Evolutionary conservation across 2,888 invertebrate species (phyloP), one percentile per base, ranked within the genome.

Genomic region (Nemotelus nigrinus): DNA sequence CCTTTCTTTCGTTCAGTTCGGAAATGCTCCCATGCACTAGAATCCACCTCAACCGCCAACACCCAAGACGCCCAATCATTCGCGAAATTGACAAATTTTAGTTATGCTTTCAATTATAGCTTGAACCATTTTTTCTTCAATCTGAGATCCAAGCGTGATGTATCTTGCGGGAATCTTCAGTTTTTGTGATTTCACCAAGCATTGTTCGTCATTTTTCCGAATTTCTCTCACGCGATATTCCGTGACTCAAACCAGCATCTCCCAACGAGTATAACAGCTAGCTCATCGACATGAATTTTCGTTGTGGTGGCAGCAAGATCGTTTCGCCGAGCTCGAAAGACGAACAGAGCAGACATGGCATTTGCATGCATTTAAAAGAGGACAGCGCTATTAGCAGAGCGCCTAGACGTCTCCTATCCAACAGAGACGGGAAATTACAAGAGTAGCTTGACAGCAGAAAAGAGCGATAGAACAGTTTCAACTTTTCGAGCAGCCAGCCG

Each of bases 401-500:
- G 74, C 25, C 48, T 60, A 74, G 39, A 50, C 25, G 63, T 39
- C 72, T 47, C 58, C 48, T 74, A 74, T 47, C 48, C 58, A 50
- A 60, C 74, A 60, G 74, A 50, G 74, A 74, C 50, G 60, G 60
- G 50, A 47, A 74, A 60, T 74, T 74, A 74, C 72, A 72, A 72
- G 72, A 72, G 60, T 45, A 44, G 60, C 60, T 48, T 48, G 60
- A 63, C 60, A 74, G 63, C 72, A 72, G 72, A 72, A 39, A 25
- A 7, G 8, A n/a, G 47, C 58, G 72, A 60, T 72, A 72, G 72
- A 72, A 72, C 60, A 74, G 74, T 74, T 74, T 72, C 45, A 58
- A 72, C 72, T 72, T 72, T 72, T 72, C 72, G 72, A 60, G 72
- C 72, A 72, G 72, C 53, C 55, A 70, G 70, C 72, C 72, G 72